These are phyloP conservation scores for Otolemur crassicaudatus DNA, from an alignment of 2,797 vertebrate species.

Conservation along the genomic window DNA sequence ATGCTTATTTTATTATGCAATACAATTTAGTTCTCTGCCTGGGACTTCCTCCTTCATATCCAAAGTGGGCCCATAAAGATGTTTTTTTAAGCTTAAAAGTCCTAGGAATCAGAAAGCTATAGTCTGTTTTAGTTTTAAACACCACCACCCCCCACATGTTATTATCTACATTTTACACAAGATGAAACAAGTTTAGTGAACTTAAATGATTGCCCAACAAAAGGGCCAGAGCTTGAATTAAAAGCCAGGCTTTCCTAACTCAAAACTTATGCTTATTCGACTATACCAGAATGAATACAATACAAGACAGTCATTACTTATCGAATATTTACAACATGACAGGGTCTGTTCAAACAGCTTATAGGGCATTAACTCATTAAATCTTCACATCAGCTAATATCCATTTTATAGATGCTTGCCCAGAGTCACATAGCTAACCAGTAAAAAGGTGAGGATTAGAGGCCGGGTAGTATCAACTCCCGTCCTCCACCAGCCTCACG, in stretches of 20 bases:
- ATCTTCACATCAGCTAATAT: background rate
- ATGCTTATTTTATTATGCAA: background rate
- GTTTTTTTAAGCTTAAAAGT: background rate
- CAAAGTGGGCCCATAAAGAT: background rate
- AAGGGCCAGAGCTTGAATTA: slow-evolving; percentile 20
- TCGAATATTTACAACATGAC: background rate
- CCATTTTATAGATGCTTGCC: background rate
- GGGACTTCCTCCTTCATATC: background rate
- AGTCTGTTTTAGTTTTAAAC: slow-evolving; percentile 32
- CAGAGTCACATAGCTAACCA: background rate
- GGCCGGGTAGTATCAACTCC: background rate
- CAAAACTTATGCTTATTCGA: background rate
- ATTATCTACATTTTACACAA: slow-evolving; percentile 45
- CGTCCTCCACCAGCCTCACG: background rate
- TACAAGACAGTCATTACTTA: background rate
- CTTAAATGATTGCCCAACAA: slow-evolving; percentile 5
- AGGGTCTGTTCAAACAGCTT: background rate
- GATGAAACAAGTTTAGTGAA: slow-evolving; percentile 62
- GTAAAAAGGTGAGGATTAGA: background rate
- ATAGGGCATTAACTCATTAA: background rate
- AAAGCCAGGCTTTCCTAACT: slow-evolving; percentile 1
- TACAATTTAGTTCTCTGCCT: background rate
- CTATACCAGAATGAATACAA: background rate
- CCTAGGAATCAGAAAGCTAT: background rate
- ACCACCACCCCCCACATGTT: background rate